Base-by-base conservation (phyloP, 2,888 invertebrate species). In the Leucophenga maculata region DNA sequence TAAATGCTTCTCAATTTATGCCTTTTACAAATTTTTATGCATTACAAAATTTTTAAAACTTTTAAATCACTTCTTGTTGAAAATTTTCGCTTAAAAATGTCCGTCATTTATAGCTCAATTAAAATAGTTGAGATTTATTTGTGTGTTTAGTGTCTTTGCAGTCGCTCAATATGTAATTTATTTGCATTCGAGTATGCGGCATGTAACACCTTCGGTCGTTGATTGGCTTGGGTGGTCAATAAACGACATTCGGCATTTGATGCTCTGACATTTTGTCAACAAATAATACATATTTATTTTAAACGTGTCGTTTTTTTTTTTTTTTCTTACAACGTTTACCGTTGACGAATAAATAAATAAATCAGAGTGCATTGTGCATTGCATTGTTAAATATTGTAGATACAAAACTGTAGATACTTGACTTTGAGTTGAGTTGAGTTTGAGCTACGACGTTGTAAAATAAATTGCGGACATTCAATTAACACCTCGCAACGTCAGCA, bases 101-200 rank as follows among this genome's bases (percentile, higher is more conserved):
- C 81, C 81, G 81, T 78, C 80, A 82, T 80, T 80, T 80, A 80
- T 79, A 79, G 73, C 74, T 80, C 75, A 80, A 82, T 82, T 82
- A 78, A 76, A 77, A 69, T 74, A 73, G 71, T 65, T 74, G 75
- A 75, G 50, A 66, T 73, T 48, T 68, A 78, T 81, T 79, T 75
- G 52, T 76, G 76, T 60, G 69, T 71, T 46, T 69, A 31, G 20
- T 70, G 67, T 50, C 44, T 65, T 62, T 65, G 65, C 62, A 32
- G 67, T 16, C 60, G 20, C 50, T 44, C 14, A 18, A 55, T 55
- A 64, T 48, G 65, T 57, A 32, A 62, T 22, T 57, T 48, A 26
- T 39, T 54, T 18, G 31, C 13, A 55, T 55, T 55, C n/a, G 9
- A 11, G 11, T 39, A 48, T 32, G 14, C 14, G 44, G 46, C 44